Evolutionary conservation across 2,888 invertebrate species (phyloP), one percentile per base, ranked within the genome.

Genomic region (Melanostoma mellinum): DNA sequence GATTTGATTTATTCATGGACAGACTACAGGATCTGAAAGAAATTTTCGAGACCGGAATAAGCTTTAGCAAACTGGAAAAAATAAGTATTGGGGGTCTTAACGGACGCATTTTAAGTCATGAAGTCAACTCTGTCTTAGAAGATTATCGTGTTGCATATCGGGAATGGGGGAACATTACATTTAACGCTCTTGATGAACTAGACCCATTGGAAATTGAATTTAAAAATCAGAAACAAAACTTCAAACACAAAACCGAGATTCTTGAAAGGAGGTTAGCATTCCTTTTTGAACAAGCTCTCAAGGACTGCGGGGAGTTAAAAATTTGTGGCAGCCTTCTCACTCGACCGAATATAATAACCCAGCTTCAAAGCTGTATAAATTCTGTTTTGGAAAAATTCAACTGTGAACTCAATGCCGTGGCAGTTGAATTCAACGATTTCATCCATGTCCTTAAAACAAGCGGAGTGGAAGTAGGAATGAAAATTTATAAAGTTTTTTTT

Each of bases 51-150:
- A 94, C 95, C 0, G 95, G 95, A 0, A 92, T 94, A 2, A 98
- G 98, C 89, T 97, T 97, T 90, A 91, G 94, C 53, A 97, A 97
- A 89, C 90, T 98, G 80, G 98, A 98, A 90, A 97, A 96, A 89
- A 94, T 97, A 1, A 96, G 96, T 88, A 93, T 96, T 72, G 95
- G 95, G 50, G 96, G 95, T 0, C 88, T 94, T 5, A 92, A 93
- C 75, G 95, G 95, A 0, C 94, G 94, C 86, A 92, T 91, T 32
- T 92, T 95, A 9, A 93, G 93, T 68, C 89, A 91, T 0, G 93
- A 93, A 77, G 91, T 94, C 2, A 88, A 88, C 8, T 88, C 89
- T n/a, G 89, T 92, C 40, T 85, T 88, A 4, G 90, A 90, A 40
- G 88, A 88, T 30, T 90, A 89, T 58, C 88, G 88, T 58, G 85